Conservation (phyloP, 2,797 vertebrate genomes). For the Myiotriccus ornatus region DNA sequence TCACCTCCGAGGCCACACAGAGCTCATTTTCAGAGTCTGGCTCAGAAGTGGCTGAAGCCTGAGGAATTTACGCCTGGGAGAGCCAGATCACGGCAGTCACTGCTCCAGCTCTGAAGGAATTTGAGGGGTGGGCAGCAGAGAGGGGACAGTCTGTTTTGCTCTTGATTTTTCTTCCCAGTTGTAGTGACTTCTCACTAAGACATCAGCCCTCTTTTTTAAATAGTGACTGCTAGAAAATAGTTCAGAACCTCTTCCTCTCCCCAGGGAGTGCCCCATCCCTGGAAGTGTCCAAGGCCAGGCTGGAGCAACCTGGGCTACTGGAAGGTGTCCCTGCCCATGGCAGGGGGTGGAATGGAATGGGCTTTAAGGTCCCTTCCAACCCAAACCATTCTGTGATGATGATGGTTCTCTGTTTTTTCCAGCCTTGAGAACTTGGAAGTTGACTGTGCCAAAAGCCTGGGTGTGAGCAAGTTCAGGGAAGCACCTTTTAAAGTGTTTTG, state of each 20-base stretch:
- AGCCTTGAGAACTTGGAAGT: background rate
- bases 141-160: background rate
- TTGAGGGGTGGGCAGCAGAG: background rate
- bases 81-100: background rate
- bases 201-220: background rate
- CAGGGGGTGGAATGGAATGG: rapidly evolving
- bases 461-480: background rate
- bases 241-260: background rate
- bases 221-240: background rate
- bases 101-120: background rate
- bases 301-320: rapidly evolving
- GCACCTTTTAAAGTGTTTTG: background rate
- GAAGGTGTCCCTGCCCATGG: background rate
- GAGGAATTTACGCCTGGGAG: background rate
- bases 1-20: background rate
- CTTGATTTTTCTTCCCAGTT: background rate
- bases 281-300: rapidly evolving
- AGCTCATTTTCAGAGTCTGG: background rate
- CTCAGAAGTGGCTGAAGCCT: background rate
- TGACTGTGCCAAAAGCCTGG: background rate
- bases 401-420: background rate
- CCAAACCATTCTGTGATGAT: background rate
- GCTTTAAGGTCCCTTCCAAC: background rate
- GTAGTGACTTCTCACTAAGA: background rate
- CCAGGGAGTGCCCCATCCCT: too few species aligned